A percentile compares a stretch with the other conserved stretches of the same genome.
phyloP scores from a whole-genome alignment of 2,113 vertebrate species.

The Cyanoliseus patagonus region DNA sequence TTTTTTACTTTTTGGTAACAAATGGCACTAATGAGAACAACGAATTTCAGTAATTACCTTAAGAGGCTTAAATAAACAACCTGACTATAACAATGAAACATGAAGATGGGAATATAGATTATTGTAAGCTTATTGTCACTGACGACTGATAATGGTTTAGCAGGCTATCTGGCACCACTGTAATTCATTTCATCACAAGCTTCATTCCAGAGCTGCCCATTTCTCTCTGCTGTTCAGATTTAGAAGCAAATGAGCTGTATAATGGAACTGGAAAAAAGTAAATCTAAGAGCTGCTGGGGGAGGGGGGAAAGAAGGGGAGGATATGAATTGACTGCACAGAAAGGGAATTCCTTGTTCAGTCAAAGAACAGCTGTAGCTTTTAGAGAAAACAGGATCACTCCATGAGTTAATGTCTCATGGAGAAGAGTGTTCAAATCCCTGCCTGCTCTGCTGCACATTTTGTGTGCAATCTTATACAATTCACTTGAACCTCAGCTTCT shows the following conservation, averaged over 20 bases:
- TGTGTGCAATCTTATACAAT: neutral
- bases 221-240: neutral
- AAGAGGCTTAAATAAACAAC: constrained; percentile 57
- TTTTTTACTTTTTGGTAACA: constrained; percentile 28
- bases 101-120: constrained; percentile 46
- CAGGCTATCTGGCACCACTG: neutral
- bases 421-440: neutral
- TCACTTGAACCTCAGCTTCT: neutral
- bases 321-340: neutral
- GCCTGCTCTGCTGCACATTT: neutral
- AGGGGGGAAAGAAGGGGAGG: neutral
- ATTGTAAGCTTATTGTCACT: constrained; percentile 41
- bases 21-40: constrained; percentile 57
- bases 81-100: constrained; percentile 51
- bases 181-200: neutral
- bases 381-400: neutral
- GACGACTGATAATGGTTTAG: constrained; percentile 24
- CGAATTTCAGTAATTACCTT: constrained; percentile 57
- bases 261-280: neutral
- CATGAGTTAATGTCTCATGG: neutral
- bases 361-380: constrained; percentile 17
- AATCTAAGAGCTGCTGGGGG: neutral
- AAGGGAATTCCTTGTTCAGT: constrained; percentile 11
- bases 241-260: neutral
- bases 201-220: neutral